Evolutionary conservation across 64 coral and sea anemone species (phyloP), one percentile per base, ranked within the genome.

Genomic region (Montipora foliosa): DNA sequence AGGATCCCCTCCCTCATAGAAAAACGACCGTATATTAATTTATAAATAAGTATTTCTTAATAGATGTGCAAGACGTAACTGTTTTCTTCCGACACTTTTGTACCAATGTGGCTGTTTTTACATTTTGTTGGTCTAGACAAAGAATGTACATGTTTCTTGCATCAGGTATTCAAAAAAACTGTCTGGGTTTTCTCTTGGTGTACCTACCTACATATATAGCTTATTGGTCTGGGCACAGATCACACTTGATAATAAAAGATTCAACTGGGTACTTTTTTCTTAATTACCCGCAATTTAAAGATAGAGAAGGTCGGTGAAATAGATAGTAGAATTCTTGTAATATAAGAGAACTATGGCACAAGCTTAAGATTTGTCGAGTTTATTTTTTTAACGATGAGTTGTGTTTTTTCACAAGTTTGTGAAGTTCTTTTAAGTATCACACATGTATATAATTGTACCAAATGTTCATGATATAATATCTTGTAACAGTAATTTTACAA

Each of bases 21-120:
- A 83, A 92, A 79, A 77, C 95, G 37, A 76, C 79, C n/a, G 95
- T 96, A 9, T 96, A 86, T 21, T 96, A 82, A 86, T 49, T n/a
- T 5, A 61, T 16, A 6, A 83, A 6, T 57, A 11, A 57, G 6
- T 57, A 6, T 57, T 11, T 11, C 11, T 6, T 1, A 57, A 8
- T 57, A 57, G 53, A 57, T 57, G 3, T 6, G 6, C 53, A 57
- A 57, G 11, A 6, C 11, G 0, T 57, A 57, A 8, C 53, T 57
- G 53, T 57, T 57, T 37, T 57, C 53, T 57, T 47, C 22, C 47
- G 4, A 9, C n/a, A 25, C 5, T 49, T 13, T 52, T 83, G 10
- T 49, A 69, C n/a, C 20, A 84, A 44, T 17, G 66, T 13, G 17
- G 37, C 68, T 17, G 13, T 72, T 6, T 72, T 72, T 17, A n/a